Percentiles rank a stretch among this genome's conserved stretches.
These are phyloP conservation scores for Macrobrachium nipponense DNA, from an alignment of 1,140 invertebrate genomes.

Conservation along the genomic window DNA sequence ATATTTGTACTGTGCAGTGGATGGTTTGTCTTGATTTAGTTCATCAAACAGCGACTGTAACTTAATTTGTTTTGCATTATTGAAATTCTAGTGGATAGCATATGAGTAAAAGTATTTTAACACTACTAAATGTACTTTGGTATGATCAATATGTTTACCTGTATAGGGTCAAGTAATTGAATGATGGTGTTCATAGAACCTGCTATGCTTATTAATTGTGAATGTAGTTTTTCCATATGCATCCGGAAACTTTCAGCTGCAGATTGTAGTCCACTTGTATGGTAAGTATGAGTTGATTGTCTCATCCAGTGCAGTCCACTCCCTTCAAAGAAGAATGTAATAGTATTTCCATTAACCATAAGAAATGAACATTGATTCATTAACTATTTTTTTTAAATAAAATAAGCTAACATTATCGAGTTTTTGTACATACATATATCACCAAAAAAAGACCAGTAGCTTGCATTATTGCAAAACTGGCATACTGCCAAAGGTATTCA, in stretches of 20 bases:
- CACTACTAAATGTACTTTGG: neutral
- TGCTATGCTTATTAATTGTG: slow-evolving; percentile 13
- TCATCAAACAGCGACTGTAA: too few species aligned
- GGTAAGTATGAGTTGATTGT: neutral
- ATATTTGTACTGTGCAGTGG: too few species aligned
- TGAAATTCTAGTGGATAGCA: too few species aligned
- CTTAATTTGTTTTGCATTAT: too few species aligned
- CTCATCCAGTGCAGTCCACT: slow-evolving; percentile 49
- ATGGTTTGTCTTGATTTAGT: too few species aligned
- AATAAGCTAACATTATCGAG: neutral
- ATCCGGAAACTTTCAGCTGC: slow-evolving; percentile 27
- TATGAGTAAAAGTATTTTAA: neutral
- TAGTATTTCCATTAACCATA: neutral
- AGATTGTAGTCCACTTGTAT: slow-evolving; percentile 8
- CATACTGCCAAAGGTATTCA: too few species aligned
- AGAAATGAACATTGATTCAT: neutral
- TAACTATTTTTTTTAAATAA: neutral
- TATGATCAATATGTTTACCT: slow-evolving; percentile 3
- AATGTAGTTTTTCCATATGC: slow-evolving; percentile 20
- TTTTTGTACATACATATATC: too few species aligned
- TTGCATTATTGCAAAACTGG: too few species aligned
- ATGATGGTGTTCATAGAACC: slow-evolving; percentile 24
- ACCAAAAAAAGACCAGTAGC: too few species aligned
- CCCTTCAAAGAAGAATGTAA: neutral
- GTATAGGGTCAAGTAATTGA: slow-evolving; percentile 39